These are phyloP conservation scores for Mormyrus hasselquistii DNA, from an alignment of 2,797 vertebrate species.

Conservation along the genomic window DNA sequence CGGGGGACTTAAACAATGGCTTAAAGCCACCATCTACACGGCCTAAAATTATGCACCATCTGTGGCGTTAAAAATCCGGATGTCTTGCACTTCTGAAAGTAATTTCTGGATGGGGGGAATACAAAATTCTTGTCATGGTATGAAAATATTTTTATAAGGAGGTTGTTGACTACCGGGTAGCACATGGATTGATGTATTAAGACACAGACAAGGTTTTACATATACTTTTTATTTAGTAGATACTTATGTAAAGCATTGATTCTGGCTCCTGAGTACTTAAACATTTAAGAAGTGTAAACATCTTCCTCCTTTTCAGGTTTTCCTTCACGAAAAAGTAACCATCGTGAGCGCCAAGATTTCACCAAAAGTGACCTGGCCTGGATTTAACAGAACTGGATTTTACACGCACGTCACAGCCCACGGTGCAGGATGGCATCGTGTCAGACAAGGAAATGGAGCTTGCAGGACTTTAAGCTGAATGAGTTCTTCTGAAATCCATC, in stretches of 20 bases:
- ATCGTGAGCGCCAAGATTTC: not conserved
- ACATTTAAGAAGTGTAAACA: not conserved
- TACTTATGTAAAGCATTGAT: not conserved
- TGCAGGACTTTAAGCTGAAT: not conserved
- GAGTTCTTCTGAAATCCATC: not conserved
- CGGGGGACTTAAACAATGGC: conserved; percentile 1
- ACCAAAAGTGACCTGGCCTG: not conserved
- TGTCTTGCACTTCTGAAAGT: not conserved
- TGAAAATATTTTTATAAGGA: not conserved
- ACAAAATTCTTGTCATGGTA: not conserved
- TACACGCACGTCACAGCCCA: not conserved
- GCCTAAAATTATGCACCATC: not conserved
- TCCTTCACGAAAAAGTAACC: conserved; percentile 62
- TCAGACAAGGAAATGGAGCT: not conserved
- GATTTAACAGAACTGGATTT: not conserved
- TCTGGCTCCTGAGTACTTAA: not conserved
- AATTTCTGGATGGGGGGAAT: not conserved
- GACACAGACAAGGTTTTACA: not conserved
- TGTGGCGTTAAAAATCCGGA: not conserved
- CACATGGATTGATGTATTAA: not conserved
- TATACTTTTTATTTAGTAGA: not conserved
- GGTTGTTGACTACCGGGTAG: not conserved
- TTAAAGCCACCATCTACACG: not conserved
- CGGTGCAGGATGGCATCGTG: not conserved
- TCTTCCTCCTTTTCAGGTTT: conserved; percentile 55